Evolutionary conservation across 2,797 vertebrate genomes (phyloP), one percentile per base, ranked within the genome.

Genomic region (Phyllotis vaccarum): DNA sequence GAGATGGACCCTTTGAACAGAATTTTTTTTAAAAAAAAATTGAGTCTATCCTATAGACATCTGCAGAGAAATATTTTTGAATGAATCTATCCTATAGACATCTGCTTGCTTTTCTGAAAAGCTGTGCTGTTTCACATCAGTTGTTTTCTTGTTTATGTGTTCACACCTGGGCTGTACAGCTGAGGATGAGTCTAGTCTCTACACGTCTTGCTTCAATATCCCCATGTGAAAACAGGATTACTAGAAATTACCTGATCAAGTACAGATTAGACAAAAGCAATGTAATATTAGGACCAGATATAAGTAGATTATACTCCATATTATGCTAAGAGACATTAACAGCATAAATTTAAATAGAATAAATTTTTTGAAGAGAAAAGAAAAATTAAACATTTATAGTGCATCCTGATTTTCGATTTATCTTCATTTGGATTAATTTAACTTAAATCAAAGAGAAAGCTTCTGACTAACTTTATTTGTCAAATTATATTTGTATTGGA

Each of bases 21-120:
- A 90, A n/a, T n/a, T n/a, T n/a, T n/a, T n/a, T n/a, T n/a, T n/a
- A n/a, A 24, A 79, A 43, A 62, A 86, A 89, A 76, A 75, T 17
- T 52, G 64, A n/a, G 10, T 2, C 10, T 72, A 0, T 34, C 11
- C 17, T 86, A 19, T 0, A 66, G 22, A 60, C 58, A 49, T 19
- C 0, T 4, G 34, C 34, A n/a, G n/a, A n/a, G n/a, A n/a, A n/a
- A n/a, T n/a, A n/a, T n/a, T n/a, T n/a, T n/a, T n/a, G n/a, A n/a
- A n/a, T 52, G 64, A n/a, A 10, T 2, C 10, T 72, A 0, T 34
- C 11, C 17, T 86, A 19, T 0, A 66, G 22, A 60, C 58, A 49
- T 19, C 0, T 4, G 34, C 34, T 21, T 76, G 6, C 3, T n/a
- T 76, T 52, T 91, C 54, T 62, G 27, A 76, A 81, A 34, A 87